phyloP scores from a whole-genome alignment of 2,888 invertebrate genomes.

The Hemaris fuciformis region DNA sequence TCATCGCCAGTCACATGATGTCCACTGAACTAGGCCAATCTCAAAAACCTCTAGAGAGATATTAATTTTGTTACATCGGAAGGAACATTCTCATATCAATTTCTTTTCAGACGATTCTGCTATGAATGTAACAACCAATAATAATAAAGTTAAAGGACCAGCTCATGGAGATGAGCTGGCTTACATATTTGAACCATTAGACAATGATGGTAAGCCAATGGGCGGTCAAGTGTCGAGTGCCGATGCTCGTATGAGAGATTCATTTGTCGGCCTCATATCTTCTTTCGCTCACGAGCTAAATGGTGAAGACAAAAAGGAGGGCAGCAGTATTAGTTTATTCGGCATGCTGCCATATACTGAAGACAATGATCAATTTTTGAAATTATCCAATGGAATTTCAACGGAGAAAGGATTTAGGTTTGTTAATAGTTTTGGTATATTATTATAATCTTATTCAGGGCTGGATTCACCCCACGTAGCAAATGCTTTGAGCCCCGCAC shows the following conservation, averaged over 20 bases:
- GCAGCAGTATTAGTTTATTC: slow-evolving; percentile 25
- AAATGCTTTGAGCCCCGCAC: no score
- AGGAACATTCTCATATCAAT: neutral
- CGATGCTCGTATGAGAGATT: slow-evolving; percentile 84
- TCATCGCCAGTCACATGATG: no score
- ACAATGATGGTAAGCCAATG: slow-evolving; percentile 81
- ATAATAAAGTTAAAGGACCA: slow-evolving; percentile 55
- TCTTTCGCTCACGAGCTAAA: slow-evolving; percentile 82
- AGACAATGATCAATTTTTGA: slow-evolving; percentile 58
- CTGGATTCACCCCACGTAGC: no score
- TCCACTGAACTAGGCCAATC: no score
- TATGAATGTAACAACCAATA: slow-evolving; percentile 22
- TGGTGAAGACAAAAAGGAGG: slow-evolving; percentile 22
- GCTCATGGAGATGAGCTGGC: slow-evolving; percentile 88
- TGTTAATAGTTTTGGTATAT: neutral
- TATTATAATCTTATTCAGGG: no score
- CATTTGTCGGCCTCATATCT: slow-evolving; percentile 84
- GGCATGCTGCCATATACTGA: slow-evolving; percentile 47
- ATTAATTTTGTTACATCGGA: no score
- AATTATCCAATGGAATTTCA: slow-evolving; percentile 53
- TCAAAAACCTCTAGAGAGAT: no score
- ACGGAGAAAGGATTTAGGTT: slow-evolving; percentile 15
- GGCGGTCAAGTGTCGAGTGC: slow-evolving; percentile 64
- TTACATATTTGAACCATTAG: slow-evolving; percentile 85
- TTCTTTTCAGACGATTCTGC: slow-evolving; percentile 32